Percentiles rank a stretch among this genome's conserved stretches.
phyloP scores from a whole-genome alignment of 2,797 vertebrate species.

The Sebastes oblongus region DNA sequence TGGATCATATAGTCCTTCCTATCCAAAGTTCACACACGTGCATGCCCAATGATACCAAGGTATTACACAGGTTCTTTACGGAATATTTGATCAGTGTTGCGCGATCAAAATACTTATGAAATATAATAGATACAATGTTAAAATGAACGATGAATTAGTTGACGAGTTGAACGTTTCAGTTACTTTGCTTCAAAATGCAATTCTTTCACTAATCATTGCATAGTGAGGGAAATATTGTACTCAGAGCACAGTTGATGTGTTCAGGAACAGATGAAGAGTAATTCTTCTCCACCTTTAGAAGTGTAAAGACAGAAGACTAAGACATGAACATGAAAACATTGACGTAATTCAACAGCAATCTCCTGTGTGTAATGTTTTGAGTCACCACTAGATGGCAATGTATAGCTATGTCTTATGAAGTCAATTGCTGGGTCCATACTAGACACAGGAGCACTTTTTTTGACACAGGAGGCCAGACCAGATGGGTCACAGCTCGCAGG shows the following conservation, averaged over 20 bases:
- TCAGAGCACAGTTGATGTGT: neutral
- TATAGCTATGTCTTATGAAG: neutral
- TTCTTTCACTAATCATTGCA: neutral
- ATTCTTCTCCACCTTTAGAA: neutral
- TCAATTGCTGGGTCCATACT: neutral
- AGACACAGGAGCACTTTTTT: neutral
- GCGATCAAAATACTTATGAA: neutral
- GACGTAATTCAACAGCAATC: neutral
- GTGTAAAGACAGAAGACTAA: neutral
- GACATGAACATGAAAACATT: neutral
- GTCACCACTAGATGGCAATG: conserved; percentile 52
- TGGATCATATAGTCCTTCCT: neutral
- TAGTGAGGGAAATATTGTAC: neutral
- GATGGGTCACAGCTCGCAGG: neutral
- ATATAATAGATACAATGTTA: neutral
- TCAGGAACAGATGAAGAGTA: neutral
- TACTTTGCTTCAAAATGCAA: neutral
- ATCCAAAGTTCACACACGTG: neutral
- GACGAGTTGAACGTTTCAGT: neutral
- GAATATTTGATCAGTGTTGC: neutral
- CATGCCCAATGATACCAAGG: neutral
- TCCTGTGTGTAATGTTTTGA: neutral
- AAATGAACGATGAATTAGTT: neutral
- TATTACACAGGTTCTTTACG: neutral
- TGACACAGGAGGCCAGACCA: neutral